A percentile compares a stretch with the other conserved stretches of the same genome.
Conservation (phyloP, 1,140 invertebrate species). For the Proales similis region DNA sequence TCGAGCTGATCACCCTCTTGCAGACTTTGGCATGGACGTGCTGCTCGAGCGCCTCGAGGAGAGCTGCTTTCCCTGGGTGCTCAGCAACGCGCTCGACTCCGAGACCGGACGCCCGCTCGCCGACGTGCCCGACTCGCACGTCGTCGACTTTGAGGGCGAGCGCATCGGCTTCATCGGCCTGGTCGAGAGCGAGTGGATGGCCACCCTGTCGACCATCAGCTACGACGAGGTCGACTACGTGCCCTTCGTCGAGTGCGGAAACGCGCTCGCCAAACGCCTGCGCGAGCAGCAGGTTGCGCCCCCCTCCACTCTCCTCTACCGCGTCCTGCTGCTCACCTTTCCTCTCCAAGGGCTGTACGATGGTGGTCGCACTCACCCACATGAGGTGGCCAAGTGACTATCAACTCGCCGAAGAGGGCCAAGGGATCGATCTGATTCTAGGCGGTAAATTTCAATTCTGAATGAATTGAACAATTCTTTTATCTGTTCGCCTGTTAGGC, state of each 20-base stretch:
- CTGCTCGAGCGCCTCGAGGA: slow-evolving; percentile 65
- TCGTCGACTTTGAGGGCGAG: slow-evolving; percentile 59
- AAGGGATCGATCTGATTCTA: slow-evolving; percentile 75
- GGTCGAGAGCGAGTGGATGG: slow-evolving; percentile 79
- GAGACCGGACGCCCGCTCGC: slow-evolving; percentile 72
- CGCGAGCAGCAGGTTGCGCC: too few relatives aligned
- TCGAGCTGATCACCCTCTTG: background rate
- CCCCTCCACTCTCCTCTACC: too few relatives aligned
- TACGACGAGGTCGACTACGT: slow-evolving; percentile 76
- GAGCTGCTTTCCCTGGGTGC: slow-evolving; percentile 79
- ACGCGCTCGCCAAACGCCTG: slow-evolving; percentile 59
- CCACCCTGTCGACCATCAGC: slow-evolving; percentile 76
- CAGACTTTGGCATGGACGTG: slow-evolving; percentile 81
- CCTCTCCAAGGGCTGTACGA: slow-evolving; percentile 67
- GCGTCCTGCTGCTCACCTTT: too few relatives aligned
- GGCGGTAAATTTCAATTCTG: slow-evolving; percentile 57
- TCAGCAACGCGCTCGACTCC: slow-evolving; percentile 82
- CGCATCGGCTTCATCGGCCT: slow-evolving; percentile 63
- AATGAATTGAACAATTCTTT: background rate
- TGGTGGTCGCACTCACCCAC: slow-evolving; percentile 79
- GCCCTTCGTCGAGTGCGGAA: slow-evolving; percentile 72
- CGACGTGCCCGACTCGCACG: slow-evolving; percentile 69
- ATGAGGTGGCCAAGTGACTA: slow-evolving; percentile 82
- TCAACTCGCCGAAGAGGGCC: slow-evolving; percentile 67
- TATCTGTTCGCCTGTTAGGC: background rate